phyloP scores from a whole-genome alignment of 2,113 vertebrate species.

The Pseudonaja textilis region DNA sequence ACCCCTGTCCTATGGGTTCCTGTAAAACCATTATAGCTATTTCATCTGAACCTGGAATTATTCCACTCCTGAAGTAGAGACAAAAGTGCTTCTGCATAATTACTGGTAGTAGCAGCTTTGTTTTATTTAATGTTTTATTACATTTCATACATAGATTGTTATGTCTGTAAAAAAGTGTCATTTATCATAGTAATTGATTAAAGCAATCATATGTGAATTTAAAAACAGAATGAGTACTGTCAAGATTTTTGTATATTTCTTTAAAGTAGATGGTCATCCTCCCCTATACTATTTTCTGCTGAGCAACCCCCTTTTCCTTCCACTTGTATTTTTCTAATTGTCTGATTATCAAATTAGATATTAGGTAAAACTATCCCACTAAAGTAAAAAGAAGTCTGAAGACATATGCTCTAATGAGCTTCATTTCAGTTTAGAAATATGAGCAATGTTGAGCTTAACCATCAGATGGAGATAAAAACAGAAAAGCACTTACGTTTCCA shows the following conservation, averaged over 20 bases:
- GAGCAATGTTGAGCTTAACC: not conserved
- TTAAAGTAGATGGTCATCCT: not conserved
- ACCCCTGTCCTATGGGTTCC: no score
- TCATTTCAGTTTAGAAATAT: not conserved
- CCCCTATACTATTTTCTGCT: not conserved
- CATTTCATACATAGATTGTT: not conserved
- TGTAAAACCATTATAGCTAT: not conserved
- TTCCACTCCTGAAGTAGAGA: not conserved
- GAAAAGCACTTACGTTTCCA: not conserved
- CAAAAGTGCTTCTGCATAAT: not conserved
- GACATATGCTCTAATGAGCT: not conserved
- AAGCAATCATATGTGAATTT: not conserved
- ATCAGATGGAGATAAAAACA: not conserved
- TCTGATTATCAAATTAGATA: not conserved
- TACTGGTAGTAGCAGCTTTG: not conserved
- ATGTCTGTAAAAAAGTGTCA: not conserved
- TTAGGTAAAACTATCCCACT: not conserved
- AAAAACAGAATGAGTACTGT: not conserved
- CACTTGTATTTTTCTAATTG: not conserved
- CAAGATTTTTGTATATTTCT: not conserved
- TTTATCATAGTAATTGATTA: not conserved
- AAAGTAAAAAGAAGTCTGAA: not conserved
- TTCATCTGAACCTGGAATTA: not conserved
- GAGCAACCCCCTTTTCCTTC: not conserved
- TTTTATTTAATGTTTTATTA: not conserved